phyloP scores from a whole-genome alignment of 2,797 vertebrate genomes.

The Arnoldichthys spilopterus region DNA sequence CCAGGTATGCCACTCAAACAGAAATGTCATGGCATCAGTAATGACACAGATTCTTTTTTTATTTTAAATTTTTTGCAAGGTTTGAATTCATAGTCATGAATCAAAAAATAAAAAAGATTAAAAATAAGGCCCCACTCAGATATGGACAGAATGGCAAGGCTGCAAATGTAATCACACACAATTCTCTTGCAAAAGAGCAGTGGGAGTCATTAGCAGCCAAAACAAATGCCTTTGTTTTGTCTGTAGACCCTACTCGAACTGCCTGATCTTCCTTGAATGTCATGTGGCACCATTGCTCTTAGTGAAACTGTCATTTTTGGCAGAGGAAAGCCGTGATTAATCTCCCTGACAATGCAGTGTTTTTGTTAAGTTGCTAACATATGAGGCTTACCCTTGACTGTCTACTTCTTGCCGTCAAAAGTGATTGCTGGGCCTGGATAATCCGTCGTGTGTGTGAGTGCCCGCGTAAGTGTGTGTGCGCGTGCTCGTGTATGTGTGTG shows the following conservation, averaged over 20 bases:
- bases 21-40: conserved; percentile 41
- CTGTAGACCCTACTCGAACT: background rate
- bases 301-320: conserved; percentile 60
- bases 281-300: conserved; percentile 42
- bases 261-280: conserved; percentile 25
- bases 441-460: conserved; percentile 62
- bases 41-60: conserved; percentile 28
- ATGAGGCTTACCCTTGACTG: conserved; percentile 58
- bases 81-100: conserved; percentile 5
- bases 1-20: conserved; percentile 34
- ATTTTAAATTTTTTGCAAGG: conserved; percentile 3
- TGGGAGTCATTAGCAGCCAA: background rate
- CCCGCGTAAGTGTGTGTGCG: conserved; percentile 20
- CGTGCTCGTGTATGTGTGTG: conserved; percentile 42
- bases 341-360: conserved; percentile 61
- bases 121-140: background rate
- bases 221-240: conserved; percentile 34
- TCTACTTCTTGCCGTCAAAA: conserved; percentile 66
- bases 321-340: conserved; percentile 64
- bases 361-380: conserved; percentile 56
- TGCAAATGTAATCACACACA: background rate
- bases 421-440: conserved; percentile 71
- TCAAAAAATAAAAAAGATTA: background rate
- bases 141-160: background rate
- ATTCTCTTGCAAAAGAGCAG: background rate